Evolutionary conservation across 2,888 invertebrate genomes (phyloP), one percentile per base, ranked within the genome.

Genomic region (Nemurella pictetii): DNA sequence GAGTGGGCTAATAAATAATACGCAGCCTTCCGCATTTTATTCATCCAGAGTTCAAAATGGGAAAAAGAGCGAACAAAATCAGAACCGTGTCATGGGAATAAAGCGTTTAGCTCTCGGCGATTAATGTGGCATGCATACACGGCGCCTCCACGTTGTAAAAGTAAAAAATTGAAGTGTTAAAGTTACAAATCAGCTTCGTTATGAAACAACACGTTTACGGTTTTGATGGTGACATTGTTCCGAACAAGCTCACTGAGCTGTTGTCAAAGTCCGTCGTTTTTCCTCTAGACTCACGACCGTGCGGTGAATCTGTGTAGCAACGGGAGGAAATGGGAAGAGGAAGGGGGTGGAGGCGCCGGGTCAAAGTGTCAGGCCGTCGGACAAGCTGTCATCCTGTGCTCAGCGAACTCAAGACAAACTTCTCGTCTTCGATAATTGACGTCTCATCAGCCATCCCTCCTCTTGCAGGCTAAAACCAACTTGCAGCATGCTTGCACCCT

Each of bases 1-100:
- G 82, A 82, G 82, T 82, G 9, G 15, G 82, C 28, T 82, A 82
- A 82, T 82, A 82, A 82, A 82, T 82, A 82, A 82, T 82, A 36
- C 75, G 25, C 12, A 75, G 75, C 75, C 9, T 75, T 75, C 28
- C 75, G 4, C 28, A 75, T 30, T 78, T 78, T 78, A 78, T 78
- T 78, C 78, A 55, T 55, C 55, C 55, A 55, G 55, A 15, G 55
- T 55, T 12, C 20, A n/a, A 55, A 55, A 55, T 55, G 12, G 55
- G 55, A 20, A 55, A 55, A 55, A 55, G 55, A 55, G 55, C 55
- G 55, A 55, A 55, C 55, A 20, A 55, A 55, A 55, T 55, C 55
- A 55, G 55, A 55, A 20, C 55, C 55, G 12, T 55, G 55, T 20
- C 55, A 55, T 20, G 55, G 20, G 55, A 55, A 55, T 55, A 55